Evolutionary conservation across 2,797 vertebrate genomes (phyloP).

Genomic region (Esox masquinongy): DNA sequence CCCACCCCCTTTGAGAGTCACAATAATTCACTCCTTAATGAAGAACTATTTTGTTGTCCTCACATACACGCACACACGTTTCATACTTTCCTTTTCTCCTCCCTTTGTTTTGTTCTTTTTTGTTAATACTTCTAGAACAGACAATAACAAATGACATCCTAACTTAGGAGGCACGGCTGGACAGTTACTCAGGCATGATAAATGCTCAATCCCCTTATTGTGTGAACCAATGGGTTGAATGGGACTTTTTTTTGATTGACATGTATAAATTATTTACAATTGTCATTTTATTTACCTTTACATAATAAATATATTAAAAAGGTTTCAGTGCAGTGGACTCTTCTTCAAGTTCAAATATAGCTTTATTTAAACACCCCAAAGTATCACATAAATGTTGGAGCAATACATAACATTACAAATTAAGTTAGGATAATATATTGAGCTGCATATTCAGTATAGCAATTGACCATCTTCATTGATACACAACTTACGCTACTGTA

Average conservation of each 20-base stretch:
- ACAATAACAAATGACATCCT: background rate
- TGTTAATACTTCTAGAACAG: background rate
- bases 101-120: too few species aligned
- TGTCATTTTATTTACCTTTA: conserved; percentile 36
- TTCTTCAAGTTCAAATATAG: conserved; percentile 32
- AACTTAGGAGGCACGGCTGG: background rate
- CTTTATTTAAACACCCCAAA: conserved; percentile 56
- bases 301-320: conserved; percentile 63
- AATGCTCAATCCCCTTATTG: conserved; percentile 10
- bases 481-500: background rate
- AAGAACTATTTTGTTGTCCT: too few species aligned
- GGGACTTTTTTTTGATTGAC: conserved; percentile 25
- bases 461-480: background rate
- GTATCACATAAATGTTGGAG: conserved; percentile 14
- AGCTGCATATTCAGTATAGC: background rate
- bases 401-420: conserved; percentile 9
- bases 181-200: too few species aligned
- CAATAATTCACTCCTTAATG: conserved; percentile 12
- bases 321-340: conserved; percentile 38
- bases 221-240: conserved; percentile 35
- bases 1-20: background rate
- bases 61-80: too few species aligned
- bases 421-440: background rate
- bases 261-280: conserved; percentile 29
- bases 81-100: too few species aligned